phyloP scores from a whole-genome alignment of 2,888 invertebrate genomes.

The Tupiocoris notatus region DNA sequence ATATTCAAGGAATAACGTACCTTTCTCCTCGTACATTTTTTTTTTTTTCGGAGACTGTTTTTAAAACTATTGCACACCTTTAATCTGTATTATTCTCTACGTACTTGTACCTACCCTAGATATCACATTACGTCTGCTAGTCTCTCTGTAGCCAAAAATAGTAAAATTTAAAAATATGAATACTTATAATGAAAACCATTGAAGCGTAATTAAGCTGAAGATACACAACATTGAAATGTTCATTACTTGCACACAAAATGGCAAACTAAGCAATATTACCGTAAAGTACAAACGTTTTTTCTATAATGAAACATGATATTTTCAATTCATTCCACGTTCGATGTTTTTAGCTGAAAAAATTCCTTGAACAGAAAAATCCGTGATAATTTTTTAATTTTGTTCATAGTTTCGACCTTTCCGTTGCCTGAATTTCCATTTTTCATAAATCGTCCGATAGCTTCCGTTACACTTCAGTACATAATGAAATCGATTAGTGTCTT shows the following conservation, averaged over 20 bases:
- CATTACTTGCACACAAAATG: conserved; percentile 21
- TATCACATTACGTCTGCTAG: conserved; percentile 34
- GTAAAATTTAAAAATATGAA: conserved; percentile 23
- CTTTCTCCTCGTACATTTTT: conserved; percentile 24
- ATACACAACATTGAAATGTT: conserved; percentile 9
- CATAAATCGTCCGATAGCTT: no score
- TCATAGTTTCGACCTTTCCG: no score
- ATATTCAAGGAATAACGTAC: conserved; percentile 15
- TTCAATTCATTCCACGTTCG: no score
- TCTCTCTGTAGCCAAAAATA: conserved; percentile 39
- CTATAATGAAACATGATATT: no score
- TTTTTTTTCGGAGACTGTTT: conserved; percentile 33
- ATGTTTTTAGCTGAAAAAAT: no score
- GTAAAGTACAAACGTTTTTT: conserved; percentile 29
- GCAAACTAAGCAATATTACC: conserved; percentile 40
- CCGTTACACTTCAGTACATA: no score
- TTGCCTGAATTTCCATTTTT: no score
- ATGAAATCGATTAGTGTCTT: no score
- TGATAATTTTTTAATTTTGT: no score
- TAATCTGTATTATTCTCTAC: conserved; percentile 25
- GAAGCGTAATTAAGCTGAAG: background rate
- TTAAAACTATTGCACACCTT: conserved; percentile 18
- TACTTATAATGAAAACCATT: conserved; percentile 23
- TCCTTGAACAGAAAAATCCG: no score
- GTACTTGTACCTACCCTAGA: conserved; percentile 39